These are phyloP conservation scores for Ellobium chinense DNA, from an alignment of 2,888 invertebrate species.

Conservation along the genomic window DNA sequence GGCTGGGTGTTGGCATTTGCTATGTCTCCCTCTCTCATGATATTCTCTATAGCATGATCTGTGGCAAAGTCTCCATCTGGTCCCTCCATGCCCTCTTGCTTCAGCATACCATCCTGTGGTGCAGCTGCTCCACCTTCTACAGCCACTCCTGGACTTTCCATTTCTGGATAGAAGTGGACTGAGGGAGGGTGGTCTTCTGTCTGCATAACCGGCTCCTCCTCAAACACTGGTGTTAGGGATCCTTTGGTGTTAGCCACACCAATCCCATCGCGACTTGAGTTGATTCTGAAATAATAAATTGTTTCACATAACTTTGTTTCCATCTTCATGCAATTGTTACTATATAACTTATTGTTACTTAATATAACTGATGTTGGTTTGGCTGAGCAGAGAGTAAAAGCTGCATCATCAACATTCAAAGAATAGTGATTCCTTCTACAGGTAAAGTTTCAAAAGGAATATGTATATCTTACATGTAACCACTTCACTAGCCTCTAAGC, in stretches of 20 bases:
- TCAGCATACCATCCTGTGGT: constrained; percentile 14
- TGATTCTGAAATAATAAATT: constrained; percentile 28
- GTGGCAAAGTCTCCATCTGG: constrained; percentile 30
- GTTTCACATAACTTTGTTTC: too few relatives aligned
- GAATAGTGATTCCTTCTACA: too few relatives aligned
- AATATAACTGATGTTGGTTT: too few relatives aligned
- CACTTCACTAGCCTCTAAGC: too few relatives aligned
- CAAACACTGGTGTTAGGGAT: constrained; percentile 53
- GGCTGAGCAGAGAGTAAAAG: too few relatives aligned
- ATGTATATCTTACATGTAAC: too few relatives aligned
- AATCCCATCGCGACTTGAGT: constrained; percentile 13
- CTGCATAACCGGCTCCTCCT: constrained; percentile 49
- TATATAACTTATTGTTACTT: too few relatives aligned
- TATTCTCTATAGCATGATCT: constrained; percentile 51
- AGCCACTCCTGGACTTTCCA: neutral
- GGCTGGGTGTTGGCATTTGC: constrained; percentile 9
- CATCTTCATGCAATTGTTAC: too few relatives aligned
- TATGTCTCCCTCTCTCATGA: constrained; percentile 58
- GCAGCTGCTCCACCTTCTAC: neutral
- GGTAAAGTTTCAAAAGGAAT: too few relatives aligned
- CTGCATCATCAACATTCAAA: too few relatives aligned
- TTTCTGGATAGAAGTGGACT: constrained; percentile 30
- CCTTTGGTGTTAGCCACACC: neutral
- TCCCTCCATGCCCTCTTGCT: constrained; percentile 44
- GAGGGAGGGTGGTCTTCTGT: neutral